A percentile compares a stretch with the other conserved stretches of the same genome.
Evolutionary conservation across 2,888 invertebrate species (phyloP).

Genomic region (Eupithecia vulgata): DNA sequence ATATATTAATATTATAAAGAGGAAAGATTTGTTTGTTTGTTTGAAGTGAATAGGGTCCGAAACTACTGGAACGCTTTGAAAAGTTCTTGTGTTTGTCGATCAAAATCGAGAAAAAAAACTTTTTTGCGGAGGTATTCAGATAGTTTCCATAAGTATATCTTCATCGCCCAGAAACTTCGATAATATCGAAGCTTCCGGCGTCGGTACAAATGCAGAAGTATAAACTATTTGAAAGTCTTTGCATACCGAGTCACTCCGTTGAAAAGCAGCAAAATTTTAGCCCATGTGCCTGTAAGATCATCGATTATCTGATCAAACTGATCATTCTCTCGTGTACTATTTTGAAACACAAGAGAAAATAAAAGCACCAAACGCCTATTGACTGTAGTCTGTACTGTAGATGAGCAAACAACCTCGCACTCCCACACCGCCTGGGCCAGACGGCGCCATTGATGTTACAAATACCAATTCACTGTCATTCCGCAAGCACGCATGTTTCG

Average conservation of each 20-base stretch:
- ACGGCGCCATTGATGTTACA: slow-evolving; percentile 19
- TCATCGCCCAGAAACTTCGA: too few relatives aligned
- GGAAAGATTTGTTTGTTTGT: too few relatives aligned
- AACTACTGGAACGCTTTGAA: too few relatives aligned
- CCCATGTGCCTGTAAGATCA: neutral
- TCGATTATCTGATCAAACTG: neutral
- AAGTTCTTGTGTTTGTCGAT: too few relatives aligned
- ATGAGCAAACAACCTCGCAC: slow-evolving; percentile 16
- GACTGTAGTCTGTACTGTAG: neutral
- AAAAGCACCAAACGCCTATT: neutral
- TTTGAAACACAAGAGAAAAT: neutral
- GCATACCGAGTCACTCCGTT: neutral
- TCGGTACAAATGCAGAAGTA: too few relatives aligned
- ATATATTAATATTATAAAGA: too few relatives aligned
- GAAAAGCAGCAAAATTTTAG: neutral
- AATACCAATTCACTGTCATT: slow-evolving; percentile 23
- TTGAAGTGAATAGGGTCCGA: too few relatives aligned
- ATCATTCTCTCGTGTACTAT: neutral
- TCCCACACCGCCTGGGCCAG: neutral
- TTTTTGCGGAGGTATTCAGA: too few relatives aligned
- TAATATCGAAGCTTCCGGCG: too few relatives aligned
- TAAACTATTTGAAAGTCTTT: neutral
- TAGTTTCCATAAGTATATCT: too few relatives aligned
- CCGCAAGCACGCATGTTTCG: slow-evolving; percentile 17
- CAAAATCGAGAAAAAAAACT: too few relatives aligned